These are phyloP conservation scores for Podarcis lilfordi DNA, from an alignment of 2,797 vertebrate genomes.

Conservation along the genomic window DNA sequence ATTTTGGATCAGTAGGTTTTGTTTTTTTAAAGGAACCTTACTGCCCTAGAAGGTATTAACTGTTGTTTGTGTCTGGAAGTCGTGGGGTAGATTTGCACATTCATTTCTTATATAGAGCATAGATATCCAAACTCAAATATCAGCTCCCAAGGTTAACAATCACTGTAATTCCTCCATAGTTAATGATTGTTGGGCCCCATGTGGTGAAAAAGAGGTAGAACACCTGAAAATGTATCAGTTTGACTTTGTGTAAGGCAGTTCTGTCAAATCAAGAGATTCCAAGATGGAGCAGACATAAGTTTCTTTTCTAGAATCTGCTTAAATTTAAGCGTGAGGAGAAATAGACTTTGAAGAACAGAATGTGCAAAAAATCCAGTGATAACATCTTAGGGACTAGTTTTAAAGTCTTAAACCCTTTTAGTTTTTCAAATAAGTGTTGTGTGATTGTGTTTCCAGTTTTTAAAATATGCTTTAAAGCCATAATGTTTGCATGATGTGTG, in stretches of 20 bases:
- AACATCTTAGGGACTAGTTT: neutral
- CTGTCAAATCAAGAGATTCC: neutral
- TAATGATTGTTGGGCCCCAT: neutral
- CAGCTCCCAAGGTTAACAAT: neutral
- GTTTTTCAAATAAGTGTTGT: neutral
- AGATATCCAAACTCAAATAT: neutral
- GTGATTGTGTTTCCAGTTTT: neutral
- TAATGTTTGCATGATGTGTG: neutral
- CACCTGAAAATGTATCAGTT: neutral
- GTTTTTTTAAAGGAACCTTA: neutral
- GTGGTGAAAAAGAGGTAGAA: neutral
- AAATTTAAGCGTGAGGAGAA: neutral
- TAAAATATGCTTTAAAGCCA: neutral
- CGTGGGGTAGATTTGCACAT: neutral
- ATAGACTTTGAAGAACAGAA: neutral
- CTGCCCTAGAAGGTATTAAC: neutral
- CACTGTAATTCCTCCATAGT: neutral
- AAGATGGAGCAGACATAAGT: neutral
- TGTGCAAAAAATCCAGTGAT: no score
- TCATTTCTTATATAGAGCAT: neutral
- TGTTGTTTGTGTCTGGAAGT: neutral
- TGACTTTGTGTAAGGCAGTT: neutral
- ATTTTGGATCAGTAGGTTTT: no score
- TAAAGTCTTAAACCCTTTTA: neutral
- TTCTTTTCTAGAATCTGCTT: neutral